phyloP scores from a whole-genome alignment of 1,140 invertebrate genomes.

The Cryptotermes secundus region DNA sequence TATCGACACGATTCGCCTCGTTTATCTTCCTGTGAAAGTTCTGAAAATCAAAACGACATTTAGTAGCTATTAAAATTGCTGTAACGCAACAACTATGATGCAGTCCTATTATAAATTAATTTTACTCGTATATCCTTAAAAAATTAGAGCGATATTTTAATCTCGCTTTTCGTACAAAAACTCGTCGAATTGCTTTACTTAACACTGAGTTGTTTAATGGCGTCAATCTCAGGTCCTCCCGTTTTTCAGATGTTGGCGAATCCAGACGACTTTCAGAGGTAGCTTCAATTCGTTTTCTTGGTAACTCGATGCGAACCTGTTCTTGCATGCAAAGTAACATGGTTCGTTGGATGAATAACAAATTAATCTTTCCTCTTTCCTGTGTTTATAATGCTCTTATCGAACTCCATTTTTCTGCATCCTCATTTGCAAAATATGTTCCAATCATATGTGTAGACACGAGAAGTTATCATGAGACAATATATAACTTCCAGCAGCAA shows the following conservation, averaged over 20 bases:
- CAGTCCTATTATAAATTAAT: background rate
- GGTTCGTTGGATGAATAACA: constrained; percentile 5
- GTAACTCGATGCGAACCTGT: background rate
- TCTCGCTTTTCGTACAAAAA: background rate
- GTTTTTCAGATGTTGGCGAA: background rate
- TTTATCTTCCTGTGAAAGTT: background rate
- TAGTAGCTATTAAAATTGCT: background rate
- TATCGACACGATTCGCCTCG: background rate
- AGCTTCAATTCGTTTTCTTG: background rate
- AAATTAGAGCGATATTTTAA: background rate
- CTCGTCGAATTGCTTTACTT: background rate
- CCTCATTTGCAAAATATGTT: background rate
- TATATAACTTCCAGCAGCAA: background rate
- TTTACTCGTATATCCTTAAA: no score
- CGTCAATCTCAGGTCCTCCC: background rate
- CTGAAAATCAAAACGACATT: background rate
- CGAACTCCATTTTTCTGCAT: background rate
- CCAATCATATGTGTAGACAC: background rate
- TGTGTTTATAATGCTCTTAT: background rate
- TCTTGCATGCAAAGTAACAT: constrained; percentile 7
- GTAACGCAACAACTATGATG: background rate
- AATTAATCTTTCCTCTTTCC: background rate
- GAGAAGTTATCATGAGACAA: background rate
- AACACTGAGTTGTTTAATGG: background rate
- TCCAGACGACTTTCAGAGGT: background rate